phyloP scores from a whole-genome alignment of 2,888 invertebrate species.

The Lutraria lutraria region DNA sequence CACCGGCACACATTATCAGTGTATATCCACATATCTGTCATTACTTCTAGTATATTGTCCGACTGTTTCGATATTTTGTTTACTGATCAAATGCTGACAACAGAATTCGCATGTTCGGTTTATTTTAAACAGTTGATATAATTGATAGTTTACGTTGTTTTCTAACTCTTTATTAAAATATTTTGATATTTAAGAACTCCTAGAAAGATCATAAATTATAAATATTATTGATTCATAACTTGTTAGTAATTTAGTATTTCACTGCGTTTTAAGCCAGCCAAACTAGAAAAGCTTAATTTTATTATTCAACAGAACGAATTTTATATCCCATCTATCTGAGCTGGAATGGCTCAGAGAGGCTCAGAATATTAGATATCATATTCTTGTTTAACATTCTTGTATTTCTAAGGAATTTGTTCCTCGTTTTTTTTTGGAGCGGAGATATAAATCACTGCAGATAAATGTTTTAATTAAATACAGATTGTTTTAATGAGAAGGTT shows the following conservation, averaged over 20 bases:
- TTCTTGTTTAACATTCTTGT: conserved; percentile 11
- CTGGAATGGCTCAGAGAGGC: not conserved
- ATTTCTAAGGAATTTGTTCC: not conserved
- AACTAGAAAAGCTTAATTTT: not conserved
- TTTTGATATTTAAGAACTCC: too few species aligned
- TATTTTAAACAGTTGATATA: too few species aligned
- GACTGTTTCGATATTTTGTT: too few species aligned
- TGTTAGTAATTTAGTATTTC: not conserved
- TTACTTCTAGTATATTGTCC: too few species aligned
- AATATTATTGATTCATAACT: not conserved
- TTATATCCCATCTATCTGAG: not conserved
- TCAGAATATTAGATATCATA: not conserved
- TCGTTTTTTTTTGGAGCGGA: not conserved
- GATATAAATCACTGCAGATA: not conserved
- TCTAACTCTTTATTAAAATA: too few species aligned
- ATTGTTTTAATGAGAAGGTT: not conserved
- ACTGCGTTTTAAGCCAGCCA: not conserved
- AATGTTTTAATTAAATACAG: conserved; percentile 11
- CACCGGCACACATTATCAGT: too few species aligned
- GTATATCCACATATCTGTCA: too few species aligned
- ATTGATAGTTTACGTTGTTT: too few species aligned
- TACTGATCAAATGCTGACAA: too few species aligned
- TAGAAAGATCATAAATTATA: not conserved
- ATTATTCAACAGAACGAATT: not conserved
- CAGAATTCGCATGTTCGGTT: too few species aligned